Evolutionary conservation across 2,113 vertebrate species (phyloP).

Genomic region (Craseonycteris thonglongyai): DNA sequence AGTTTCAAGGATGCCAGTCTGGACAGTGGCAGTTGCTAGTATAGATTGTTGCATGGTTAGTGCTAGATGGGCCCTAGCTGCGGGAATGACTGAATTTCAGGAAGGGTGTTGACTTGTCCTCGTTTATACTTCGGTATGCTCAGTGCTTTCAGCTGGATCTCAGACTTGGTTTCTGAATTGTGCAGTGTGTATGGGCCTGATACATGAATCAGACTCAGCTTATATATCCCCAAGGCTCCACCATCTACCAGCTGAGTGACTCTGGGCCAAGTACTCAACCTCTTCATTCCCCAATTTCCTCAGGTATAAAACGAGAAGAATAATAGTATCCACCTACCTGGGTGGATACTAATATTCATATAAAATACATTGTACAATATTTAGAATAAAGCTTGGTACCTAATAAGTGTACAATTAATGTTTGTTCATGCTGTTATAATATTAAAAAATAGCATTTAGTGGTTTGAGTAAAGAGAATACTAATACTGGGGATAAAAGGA

Average conservation of each 20-base stretch:
- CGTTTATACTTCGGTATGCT: neutral
- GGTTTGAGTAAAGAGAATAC: neutral
- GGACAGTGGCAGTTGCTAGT: neutral
- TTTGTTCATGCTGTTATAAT: neutral
- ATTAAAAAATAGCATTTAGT: neutral
- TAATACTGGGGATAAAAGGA: neutral
- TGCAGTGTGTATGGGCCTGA: neutral
- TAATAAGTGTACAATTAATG: neutral
- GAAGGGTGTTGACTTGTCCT: neutral
- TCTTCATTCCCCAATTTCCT: neutral
- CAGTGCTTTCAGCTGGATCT: neutral
- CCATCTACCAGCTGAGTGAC: neutral
- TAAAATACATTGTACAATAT: neutral
- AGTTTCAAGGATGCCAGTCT: neutral
- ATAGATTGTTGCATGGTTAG: neutral
- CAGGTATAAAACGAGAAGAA: neutral
- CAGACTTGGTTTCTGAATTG: neutral
- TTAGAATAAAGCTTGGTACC: neutral
- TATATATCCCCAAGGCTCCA: neutral
- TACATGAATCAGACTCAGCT: neutral
- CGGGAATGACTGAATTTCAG: neutral
- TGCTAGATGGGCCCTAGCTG: neutral
- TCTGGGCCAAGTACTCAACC: neutral
- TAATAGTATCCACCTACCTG: neutral
- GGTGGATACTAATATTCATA: neutral